These are phyloP conservation scores for Pseudomugil gertrudae DNA, from an alignment of 2,797 vertebrate species.

Conservation along the genomic window DNA sequence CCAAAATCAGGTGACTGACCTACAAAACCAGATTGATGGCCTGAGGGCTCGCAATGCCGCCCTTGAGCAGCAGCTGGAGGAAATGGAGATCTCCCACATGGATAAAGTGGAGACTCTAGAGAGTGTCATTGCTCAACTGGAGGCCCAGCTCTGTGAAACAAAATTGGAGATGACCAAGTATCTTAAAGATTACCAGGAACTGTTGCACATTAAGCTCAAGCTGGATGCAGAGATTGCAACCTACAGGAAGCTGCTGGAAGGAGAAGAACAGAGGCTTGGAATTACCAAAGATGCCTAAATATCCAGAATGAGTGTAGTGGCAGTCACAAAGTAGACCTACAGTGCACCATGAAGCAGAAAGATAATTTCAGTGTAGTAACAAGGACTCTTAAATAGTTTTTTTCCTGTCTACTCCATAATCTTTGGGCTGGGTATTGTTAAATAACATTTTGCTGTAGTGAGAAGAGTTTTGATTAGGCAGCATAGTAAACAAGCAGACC, in stretches of 20 bases:
- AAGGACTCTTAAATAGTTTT: constrained; percentile 8
- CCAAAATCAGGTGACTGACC: constrained; percentile 80
- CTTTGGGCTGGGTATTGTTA: constrained; percentile 19
- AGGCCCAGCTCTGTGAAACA: constrained; percentile 84
- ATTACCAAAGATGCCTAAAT: constrained; percentile 71
- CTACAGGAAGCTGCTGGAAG: constrained; percentile 87
- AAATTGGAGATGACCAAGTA: constrained; percentile 82
- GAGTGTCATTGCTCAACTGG: constrained; percentile 79
- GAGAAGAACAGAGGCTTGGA: constrained; percentile 84
- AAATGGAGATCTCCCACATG: constrained; percentile 83
- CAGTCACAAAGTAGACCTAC: constrained; percentile 22
- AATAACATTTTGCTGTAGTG: neutral
- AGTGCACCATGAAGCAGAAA: constrained; percentile 25
- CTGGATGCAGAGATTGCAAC: constrained; percentile 85
- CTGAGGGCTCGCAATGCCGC: constrained; percentile 79
- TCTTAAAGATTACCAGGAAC: constrained; percentile 80
- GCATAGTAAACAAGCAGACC: neutral
- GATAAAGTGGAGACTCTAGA: constrained; percentile 78
- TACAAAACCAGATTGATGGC: constrained; percentile 85
- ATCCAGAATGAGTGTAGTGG: constrained; percentile 18
- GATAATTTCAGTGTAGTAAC: constrained; percentile 14
- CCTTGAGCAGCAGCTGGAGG: constrained; percentile 84
- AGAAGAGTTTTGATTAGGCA: neutral
- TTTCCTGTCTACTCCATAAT: constrained; percentile 4
- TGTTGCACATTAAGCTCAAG: constrained; percentile 82